These are phyloP conservation scores for Nebria brevicollis DNA, from an alignment of 2,888 invertebrate genomes.

Conservation along the genomic window DNA sequence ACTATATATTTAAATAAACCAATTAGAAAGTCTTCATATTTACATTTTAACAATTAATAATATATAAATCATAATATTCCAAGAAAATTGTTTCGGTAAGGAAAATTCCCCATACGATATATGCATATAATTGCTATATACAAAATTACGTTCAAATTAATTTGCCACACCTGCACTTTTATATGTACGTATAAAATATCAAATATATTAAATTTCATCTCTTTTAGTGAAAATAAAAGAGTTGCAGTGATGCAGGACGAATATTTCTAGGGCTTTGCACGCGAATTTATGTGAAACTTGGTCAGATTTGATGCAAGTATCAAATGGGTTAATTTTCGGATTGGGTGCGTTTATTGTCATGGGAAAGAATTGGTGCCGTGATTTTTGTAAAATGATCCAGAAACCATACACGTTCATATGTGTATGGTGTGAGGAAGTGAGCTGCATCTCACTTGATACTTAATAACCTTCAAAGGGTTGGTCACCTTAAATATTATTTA, in stretches of 20 bases:
- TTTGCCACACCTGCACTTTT: background rate
- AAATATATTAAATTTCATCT: background rate
- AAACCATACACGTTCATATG: slow-evolving; percentile 6
- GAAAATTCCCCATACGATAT: background rate
- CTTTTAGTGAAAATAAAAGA: background rate
- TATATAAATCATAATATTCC: background rate
- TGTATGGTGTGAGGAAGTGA: background rate
- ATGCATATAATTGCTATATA: background rate
- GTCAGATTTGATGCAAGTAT: background rate
- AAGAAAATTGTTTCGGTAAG: background rate
- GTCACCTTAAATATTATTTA: background rate
- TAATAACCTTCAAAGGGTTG: background rate
- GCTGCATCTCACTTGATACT: background rate
- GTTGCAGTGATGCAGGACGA: background rate
- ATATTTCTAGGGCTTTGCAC: slow-evolving; percentile 14
- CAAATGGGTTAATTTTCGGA: background rate
- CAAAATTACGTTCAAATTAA: background rate
- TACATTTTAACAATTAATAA: background rate
- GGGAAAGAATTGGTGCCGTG: slow-evolving; percentile 19
- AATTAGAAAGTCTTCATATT: background rate
- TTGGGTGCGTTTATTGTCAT: slow-evolving; percentile 2
- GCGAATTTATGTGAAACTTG: slow-evolving; percentile 5
- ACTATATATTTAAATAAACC: background rate
- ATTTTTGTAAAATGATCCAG: slow-evolving; percentile 24
- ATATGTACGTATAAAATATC: background rate